Base-by-base conservation (phyloP, 2,797 vertebrate genomes). In the Danio kyathit region DNA sequence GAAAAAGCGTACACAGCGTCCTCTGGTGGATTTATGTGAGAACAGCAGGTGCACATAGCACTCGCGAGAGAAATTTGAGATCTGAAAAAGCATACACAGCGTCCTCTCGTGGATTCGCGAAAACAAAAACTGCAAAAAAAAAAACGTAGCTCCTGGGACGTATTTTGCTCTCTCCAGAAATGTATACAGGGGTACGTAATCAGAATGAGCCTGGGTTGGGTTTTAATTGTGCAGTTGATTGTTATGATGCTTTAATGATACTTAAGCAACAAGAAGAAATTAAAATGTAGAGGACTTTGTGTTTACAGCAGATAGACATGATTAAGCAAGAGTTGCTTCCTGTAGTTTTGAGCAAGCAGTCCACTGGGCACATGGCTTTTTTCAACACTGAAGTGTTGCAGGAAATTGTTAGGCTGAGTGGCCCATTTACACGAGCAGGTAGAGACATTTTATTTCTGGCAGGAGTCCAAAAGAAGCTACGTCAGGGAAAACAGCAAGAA, bases 391-490 rank as follows among this genome's bases (percentile, higher is more conserved):
- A 76, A 56, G 51, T 59, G 43, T 70, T 60, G 43, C 16, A 64
- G 60, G 49, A 72, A 71, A 57, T 73, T 61, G 57, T 67, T 29
- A 59, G 16, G 29, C 71, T 74, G 49, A 82, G 52, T 66, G 69
- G 60, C 60, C 61, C 69, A 78, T 71, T 70, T 52, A 78, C n/a
- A 41, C 9, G 43, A 71, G 59, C 60, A 29, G 21, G 49, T 48
- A 46, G 51, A 59, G 64, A 65, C 51, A 63, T 41, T 66, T 82
- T 71, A 51, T 71, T 64, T 76, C 59, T 54, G 74, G 40, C 29
- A 56, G 17, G 46, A 41, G 14, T 82, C 48, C 56, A 76, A 40
- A 61, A 16, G 13, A 59, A 63, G 52, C 54, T 19, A 44, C 57
- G 41, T 52, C 16, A 79, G 56, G 46, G 66, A 64, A 84, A 76